These are phyloP conservation scores for Falcunculus frontatus DNA, from an alignment of 2,113 vertebrate genomes.

Conservation along the genomic window DNA sequence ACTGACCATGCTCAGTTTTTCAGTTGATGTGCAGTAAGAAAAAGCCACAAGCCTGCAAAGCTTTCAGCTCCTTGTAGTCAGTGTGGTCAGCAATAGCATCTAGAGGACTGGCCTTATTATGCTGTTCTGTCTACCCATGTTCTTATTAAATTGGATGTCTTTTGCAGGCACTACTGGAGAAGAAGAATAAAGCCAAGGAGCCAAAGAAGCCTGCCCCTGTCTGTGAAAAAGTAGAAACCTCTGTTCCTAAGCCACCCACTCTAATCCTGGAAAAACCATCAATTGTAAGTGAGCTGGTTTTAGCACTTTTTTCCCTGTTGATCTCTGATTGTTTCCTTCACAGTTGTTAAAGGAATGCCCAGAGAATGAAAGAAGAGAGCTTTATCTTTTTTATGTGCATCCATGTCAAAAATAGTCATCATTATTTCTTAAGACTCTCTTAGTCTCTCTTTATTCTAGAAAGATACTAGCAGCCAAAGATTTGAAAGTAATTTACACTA, in stretches of 20 bases:
- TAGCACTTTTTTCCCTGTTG: not conserved
- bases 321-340: not conserved
- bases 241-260: constrained; percentile 74
- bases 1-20: not conserved
- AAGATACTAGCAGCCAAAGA: not conserved
- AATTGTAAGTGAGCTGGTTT: constrained; percentile 69
- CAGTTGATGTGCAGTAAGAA: not conserved
- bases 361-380: not conserved
- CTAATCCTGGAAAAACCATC: constrained; percentile 75
- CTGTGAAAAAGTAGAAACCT: constrained; percentile 71
- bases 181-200: constrained; percentile 55
- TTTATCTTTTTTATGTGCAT: not conserved
- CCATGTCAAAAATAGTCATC: not conserved
- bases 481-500: not conserved
- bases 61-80: not conserved
- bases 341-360: not conserved
- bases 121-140: not conserved
- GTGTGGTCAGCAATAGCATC: not conserved
- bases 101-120: not conserved
- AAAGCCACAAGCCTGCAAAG: not conserved
- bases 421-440: not conserved
- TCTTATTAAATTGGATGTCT: not conserved
- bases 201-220: constrained; percentile 67
- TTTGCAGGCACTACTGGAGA: constrained; percentile 75
- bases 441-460: not conserved